Evolutionary conservation across 2,797 vertebrate genomes (phyloP), one percentile per base, ranked within the genome.

Genomic region (Propithecus perrieri): DNA sequence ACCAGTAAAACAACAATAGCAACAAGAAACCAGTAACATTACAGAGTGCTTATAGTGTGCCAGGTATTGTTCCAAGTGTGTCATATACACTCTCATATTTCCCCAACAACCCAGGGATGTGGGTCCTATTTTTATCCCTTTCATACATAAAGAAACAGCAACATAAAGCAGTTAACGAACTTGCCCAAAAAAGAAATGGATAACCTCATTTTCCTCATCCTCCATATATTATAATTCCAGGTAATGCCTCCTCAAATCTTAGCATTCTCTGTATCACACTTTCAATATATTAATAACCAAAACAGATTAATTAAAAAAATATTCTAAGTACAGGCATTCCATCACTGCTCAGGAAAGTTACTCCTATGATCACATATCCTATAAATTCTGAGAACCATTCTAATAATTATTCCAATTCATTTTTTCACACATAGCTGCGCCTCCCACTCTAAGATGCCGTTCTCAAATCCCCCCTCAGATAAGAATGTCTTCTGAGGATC

Each of bases 401-500:
- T 72, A 50, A 92, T 86, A 50, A 89, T 80, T 69, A 87, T 84
- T 67, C 75, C 55, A n/a, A 79, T 41, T 93, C 84, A 85, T 79
- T 91, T 86, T 50, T 59, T 92, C 55, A 86, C 59, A 86, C 41
- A 33, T 0, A 46, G 79, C 57, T 50, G 22, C 0, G 2, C 78
- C 84, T 86, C 71, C 61, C 41, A 35, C 61, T 41, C 55, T 48
- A 7, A 57, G 50, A 84, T 1, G 18, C 48, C 33, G 0, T 41
- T 79, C 78, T 96, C 96, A 96, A 97, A 97, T 93, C 91, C 41
- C 2, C 28, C 43, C 86, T 93, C 53, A 33, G 67, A 43, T 38
- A 61, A 79, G 75, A 91, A 85, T 93, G 71, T 91, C 75, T 95
- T 85, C 83, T 38, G 76, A 96, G 94, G 93, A 97, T 96, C 97